Base-by-base conservation (phyloP, 2,888 invertebrate genomes). In the Ichneumon xanthorius region DNA sequence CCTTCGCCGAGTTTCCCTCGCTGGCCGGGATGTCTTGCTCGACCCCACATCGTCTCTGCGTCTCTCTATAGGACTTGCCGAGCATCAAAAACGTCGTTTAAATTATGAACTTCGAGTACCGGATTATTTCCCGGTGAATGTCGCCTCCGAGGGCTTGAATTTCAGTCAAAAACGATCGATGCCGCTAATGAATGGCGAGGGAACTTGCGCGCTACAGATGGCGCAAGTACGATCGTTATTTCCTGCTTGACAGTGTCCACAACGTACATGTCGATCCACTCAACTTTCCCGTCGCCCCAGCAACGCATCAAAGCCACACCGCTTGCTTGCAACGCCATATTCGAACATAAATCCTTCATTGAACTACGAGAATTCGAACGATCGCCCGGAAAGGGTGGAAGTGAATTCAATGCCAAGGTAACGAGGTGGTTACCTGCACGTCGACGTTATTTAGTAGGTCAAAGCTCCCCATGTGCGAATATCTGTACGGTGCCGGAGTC, bases 391-490 rank as follows among this genome's bases (percentile, higher is more conserved):
- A 72, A 77, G 14, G 61, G 16, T 26, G 67, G 71, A 26, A 48
- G 30, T 77, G 22, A 76, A 67, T 19, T 26, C n/a, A 65, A 26
- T 30, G 55, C 63, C 19, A 26, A 19, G 5, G 45, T 7, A 16
- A 40, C 58, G 50, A 53, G 61, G 26, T 33, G 33, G 11, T 53
- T n/a, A 26, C 71, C 50, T 30, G 30, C 53, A 45, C 19, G 45
- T 48, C 37, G 55, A 65, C 63, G 71, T 71, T 82, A 79, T 79
- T 85, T 75, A 71, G 73, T 40, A 30, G 65, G 67, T 79, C 82
- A 71, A 79, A 82, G 82, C 63, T n/a, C n/a, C 22, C 22, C 22
- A 22, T 22, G 22, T 22, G 22, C 22, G 22, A 22, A 22, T 1
- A 1, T 22, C 22, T 22, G 22, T 22, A 22, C 22, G 22, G 22